Evolutionary conservation across 2,888 invertebrate species (phyloP), one percentile per base, ranked within the genome.

Genomic region (Dromius quadrimaculatus): DNA sequence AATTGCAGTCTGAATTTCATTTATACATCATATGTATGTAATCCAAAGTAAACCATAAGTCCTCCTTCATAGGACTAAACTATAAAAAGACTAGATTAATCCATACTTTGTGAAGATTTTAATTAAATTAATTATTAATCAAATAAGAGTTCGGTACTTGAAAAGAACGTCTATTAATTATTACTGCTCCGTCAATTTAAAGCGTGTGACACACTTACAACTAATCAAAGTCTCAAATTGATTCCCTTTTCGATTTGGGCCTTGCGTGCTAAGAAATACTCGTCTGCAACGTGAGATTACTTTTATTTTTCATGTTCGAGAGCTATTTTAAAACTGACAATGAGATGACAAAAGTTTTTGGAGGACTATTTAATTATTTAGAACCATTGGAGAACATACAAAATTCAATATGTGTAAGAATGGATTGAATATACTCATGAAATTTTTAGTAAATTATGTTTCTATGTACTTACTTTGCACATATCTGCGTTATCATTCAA

Each of bases 401-500:
- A 43, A 43, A 43, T 1, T 17, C 17, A 1, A 6, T 36, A n/a
- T n/a, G n/a, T n/a, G n/a, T n/a, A n/a, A n/a, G n/a, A n/a, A n/a
- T n/a, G n/a, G n/a, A n/a, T n/a, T n/a, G n/a, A n/a, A n/a, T n/a
- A n/a, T n/a, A n/a, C n/a, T n/a, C n/a, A n/a, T n/a, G n/a, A n/a
- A 36, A 36, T 36, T 36, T 11, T 3, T 2, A 36, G n/a, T 36
- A 15, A 43, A 43, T 43, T 43, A 43, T 17, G 19, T 15, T 43
- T 15, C 5, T 19, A 43, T 43, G 15, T 11, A 17, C 74, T 74
- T 76, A 90, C 86, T 82, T 93, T 95, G 81, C 97, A 96, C 84
- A 97, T 90, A 81, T 97, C 97, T 2, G 97, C 89, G 80, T 97
- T 94, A 77, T 98, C 97, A 76, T 94, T 93, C 50, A 95, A 88